Conservation (phyloP, 2,797 vertebrate genomes). For the Xenentodon cancila region DNA sequence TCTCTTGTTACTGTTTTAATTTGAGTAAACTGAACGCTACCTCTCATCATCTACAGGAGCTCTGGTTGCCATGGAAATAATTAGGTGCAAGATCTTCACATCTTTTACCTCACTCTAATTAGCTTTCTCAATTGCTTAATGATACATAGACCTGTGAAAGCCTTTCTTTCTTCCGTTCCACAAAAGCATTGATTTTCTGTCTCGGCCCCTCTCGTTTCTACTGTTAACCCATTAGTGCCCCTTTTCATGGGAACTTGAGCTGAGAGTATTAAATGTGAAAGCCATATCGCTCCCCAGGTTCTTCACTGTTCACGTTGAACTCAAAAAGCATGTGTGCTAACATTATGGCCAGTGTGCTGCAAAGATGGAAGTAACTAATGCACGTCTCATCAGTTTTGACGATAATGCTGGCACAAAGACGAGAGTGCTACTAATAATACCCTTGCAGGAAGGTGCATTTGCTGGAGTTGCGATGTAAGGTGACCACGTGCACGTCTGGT, state of each 20-base stretch:
- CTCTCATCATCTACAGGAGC: conserved; percentile 76
- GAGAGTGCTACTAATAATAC: conserved; percentile 79
- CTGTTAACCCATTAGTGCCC: conserved; percentile 84
- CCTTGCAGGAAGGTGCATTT: conserved; percentile 68
- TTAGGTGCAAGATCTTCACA: conserved; percentile 82
- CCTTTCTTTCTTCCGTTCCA: conserved; percentile 81
- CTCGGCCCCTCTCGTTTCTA: conserved; percentile 78
- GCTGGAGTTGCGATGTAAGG: conserved; percentile 62
- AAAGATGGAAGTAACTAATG: conserved; percentile 75
- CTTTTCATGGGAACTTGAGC: conserved; percentile 79
- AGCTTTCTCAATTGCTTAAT: conserved; percentile 89
- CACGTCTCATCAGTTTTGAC: conserved; percentile 76
- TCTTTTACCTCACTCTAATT: conserved; percentile 80
- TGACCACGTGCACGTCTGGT: conserved; percentile 62
- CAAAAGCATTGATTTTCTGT: conserved; percentile 84
- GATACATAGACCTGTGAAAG: conserved; percentile 88
- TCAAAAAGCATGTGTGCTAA: conserved; percentile 66
- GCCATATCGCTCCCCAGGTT: conserved; percentile 66
- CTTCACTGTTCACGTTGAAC: conserved; percentile 58
- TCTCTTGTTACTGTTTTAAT: conserved; percentile 34
- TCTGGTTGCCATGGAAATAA: conserved; percentile 87
- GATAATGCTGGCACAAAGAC: conserved; percentile 67
- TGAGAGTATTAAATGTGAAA: conserved; percentile 76
- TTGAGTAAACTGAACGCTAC: conserved; percentile 40
- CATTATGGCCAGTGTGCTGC: conserved; percentile 60